Percentiles rank a stretch among this genome's conserved stretches.
These are phyloP conservation scores for Drosophila parvula DNA, from an alignment of 1,140 invertebrate genomes.

Conservation along the genomic window DNA sequence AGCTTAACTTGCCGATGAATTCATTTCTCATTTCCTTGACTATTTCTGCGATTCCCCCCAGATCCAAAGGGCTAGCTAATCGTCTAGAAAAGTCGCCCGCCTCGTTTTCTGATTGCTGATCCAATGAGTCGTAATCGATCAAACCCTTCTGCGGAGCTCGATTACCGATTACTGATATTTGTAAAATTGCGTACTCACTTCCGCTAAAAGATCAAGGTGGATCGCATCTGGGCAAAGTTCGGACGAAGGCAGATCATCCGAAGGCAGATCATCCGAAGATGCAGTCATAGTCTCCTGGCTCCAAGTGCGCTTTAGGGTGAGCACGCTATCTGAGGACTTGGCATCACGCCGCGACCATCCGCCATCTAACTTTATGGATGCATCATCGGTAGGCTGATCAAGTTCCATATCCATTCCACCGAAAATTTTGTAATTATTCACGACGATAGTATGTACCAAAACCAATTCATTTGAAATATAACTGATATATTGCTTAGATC, in stretches of 20 bases:
- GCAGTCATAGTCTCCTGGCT: not conserved
- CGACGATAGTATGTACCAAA: not conserved
- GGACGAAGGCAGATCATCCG: too few species aligned
- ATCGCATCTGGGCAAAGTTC: conserved; percentile 19
- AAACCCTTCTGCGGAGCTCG: conserved; percentile 19
- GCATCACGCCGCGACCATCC: not conserved
- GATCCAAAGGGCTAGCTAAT: not conserved
- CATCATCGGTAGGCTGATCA: conserved; percentile 15
- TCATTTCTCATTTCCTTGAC: conserved; percentile 36
- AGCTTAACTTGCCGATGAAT: conserved; percentile 10
- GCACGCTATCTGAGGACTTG: conserved; percentile 12
- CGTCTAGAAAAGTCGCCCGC: not conserved
- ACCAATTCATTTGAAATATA: conserved; percentile 12
- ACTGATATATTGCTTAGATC: conserved; percentile 2
- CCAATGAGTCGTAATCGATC: conserved; percentile 23
- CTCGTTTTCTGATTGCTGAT: not conserved
- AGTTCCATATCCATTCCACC: conserved; percentile 23
- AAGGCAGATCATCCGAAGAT: not conserved
- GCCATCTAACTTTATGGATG: not conserved
- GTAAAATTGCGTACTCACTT: conserved; percentile 16
- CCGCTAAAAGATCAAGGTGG: conserved; percentile 20
- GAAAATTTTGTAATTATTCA: conserved; percentile 26
- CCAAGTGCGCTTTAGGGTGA: conserved; percentile 9
- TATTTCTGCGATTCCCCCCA: conserved; percentile 1
- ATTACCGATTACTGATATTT: not conserved